Percentiles rank a stretch among this genome's conserved stretches.
These are phyloP conservation scores for Penaeus monodon DNA, from an alignment of 2,888 invertebrate genomes.

Conservation along the genomic window DNA sequence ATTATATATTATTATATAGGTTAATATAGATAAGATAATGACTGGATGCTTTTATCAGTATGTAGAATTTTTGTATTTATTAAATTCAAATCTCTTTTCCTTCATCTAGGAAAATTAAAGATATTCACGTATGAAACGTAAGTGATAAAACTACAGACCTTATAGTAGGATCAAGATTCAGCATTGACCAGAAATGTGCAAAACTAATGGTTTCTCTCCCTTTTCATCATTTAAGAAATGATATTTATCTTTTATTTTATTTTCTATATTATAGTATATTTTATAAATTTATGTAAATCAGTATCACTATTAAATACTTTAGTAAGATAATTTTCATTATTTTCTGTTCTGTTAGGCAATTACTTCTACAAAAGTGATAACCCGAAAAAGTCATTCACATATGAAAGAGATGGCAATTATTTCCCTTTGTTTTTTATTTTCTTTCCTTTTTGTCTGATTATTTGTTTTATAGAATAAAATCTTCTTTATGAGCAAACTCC, in stretches of 20 bases:
- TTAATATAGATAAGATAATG: no score
- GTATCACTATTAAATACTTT: neutral
- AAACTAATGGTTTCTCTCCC: constrained; percentile 94
- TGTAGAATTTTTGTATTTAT: neutral
- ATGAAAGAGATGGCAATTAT: no score
- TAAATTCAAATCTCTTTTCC: constrained; percentile 66
- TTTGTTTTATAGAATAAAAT: no score
- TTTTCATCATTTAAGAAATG: constrained; percentile 85
- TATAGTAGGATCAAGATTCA: constrained; percentile 67
- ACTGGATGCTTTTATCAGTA: neutral
- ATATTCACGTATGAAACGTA: constrained; percentile 86
- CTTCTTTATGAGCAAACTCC: no score
- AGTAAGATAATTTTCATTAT: no score
- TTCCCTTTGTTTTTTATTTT: no score
- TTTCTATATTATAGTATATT: neutral
- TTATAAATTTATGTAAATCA: neutral
- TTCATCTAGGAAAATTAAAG: constrained; percentile 90
- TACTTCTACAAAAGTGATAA: no score
- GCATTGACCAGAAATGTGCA: constrained; percentile 78
- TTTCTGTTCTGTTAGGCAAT: no score
- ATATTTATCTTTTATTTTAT: neutral
- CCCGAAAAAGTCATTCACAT: no score
- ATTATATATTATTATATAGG: no score
- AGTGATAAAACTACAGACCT: no score
- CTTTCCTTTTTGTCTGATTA: no score